A percentile compares a stretch with the other conserved stretches of the same genome.
phyloP scores from a whole-genome alignment of 2,888 invertebrate species.

The Ceraclea dissimilis region DNA sequence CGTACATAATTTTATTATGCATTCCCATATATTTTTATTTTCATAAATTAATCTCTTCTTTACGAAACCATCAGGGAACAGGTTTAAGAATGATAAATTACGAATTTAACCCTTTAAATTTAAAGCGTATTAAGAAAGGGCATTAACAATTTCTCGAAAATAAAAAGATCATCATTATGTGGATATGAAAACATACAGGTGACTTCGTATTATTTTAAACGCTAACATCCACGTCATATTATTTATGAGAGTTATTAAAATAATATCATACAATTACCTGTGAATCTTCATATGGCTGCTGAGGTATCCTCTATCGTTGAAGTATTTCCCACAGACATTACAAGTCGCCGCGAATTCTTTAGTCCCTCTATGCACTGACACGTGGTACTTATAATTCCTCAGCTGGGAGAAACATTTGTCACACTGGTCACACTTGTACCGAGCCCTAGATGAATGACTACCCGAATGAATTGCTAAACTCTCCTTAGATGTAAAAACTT shows the following conservation, averaged over 20 bases:
- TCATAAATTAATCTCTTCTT: no score
- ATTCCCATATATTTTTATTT: no score
- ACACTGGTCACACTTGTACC: conserved; percentile 57
- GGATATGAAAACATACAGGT: no score
- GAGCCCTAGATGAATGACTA: conserved; percentile 17
- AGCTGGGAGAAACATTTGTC: conserved; percentile 76
- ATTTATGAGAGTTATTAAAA: not conserved
- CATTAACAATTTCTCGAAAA: no score
- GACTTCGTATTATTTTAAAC: no score
- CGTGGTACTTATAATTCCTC: conserved; percentile 77
- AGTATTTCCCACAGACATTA: conserved; percentile 65
- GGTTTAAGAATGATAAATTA: no score
- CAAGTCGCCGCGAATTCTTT: conserved; percentile 69
- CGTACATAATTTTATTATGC: no score
- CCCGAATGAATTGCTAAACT: conserved; percentile 29
- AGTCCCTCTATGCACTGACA: conserved; percentile 74
- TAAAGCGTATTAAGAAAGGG: no score
- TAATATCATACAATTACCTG: conserved; percentile 35
- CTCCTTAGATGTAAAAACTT: conserved; percentile 31
- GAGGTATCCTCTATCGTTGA: conserved; percentile 76
- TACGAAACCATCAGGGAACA: no score
- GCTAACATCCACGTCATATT: no score
- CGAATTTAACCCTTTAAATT: no score
- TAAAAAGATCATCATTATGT: no score
- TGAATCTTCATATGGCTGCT: conserved; percentile 85